These are phyloP conservation scores for Hydrozoanthus tunicans DNA, from an alignment of 64 coral and sea anemone species.

Conservation along the genomic window DNA sequence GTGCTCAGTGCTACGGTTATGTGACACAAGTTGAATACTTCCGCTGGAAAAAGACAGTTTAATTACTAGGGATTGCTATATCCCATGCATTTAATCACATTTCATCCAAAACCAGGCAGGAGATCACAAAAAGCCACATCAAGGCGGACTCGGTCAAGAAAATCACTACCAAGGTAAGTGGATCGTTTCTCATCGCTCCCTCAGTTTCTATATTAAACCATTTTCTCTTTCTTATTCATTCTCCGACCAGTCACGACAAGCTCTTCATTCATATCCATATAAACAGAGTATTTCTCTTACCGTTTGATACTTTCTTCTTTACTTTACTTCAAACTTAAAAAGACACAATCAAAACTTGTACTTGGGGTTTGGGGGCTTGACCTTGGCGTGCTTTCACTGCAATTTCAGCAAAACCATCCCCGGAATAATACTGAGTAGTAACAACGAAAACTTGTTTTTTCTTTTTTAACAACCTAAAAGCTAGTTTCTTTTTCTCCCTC, in stretches of 20 bases:
- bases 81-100: conserved; percentile 24
- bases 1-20: conserved; percentile 22
- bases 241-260: neutral
- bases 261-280: too few species aligned
- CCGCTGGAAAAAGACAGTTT: conserved; percentile 44
- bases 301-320: too few species aligned
- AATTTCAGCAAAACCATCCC: too few species aligned
- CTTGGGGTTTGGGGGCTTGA: too few species aligned
- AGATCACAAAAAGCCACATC: neutral
- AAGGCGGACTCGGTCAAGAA: neutral
- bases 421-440: too few species aligned
- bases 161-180: conserved; percentile 25
- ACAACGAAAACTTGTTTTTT: too few species aligned
- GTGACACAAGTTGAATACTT: conserved; percentile 41
- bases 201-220: neutral
- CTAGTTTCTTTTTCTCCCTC: too few species aligned
- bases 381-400: too few species aligned
- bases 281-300: too few species aligned
- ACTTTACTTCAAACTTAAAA: too few species aligned
- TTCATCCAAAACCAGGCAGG: neutral
- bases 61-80: conserved; percentile 33
- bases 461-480: too few species aligned
- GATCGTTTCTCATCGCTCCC: neutral
- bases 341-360: too few species aligned
- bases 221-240: neutral